Percentiles rank a stretch among this genome's conserved stretches.
Evolutionary conservation across 2,113 vertebrate genomes (phyloP).

Genomic region (Lophochroa leadbeateri): DNA sequence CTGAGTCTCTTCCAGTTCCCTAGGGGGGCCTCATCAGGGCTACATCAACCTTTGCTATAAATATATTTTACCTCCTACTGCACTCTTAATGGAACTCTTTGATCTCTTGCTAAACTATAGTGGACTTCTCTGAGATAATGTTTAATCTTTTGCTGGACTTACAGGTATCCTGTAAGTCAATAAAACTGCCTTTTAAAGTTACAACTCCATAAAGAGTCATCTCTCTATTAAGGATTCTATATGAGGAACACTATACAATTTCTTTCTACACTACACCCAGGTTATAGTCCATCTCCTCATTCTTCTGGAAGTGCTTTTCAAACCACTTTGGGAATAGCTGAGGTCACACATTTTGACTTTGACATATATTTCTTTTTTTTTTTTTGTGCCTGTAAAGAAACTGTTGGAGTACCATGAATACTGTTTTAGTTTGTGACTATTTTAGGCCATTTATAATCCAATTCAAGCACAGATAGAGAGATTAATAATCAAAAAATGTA

Average conservation of each 20-base stretch:
- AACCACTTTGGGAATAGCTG: neutral
- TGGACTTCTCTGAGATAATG: conserved; percentile 50
- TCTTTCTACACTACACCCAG: neutral
- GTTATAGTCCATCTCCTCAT: neutral
- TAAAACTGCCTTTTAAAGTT: conserved; percentile 54
- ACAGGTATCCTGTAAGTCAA: conserved; percentile 40
- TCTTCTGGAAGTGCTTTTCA: neutral
- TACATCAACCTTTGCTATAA: conserved; percentile 39
- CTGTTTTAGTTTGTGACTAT: neutral
- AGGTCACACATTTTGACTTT: neutral
- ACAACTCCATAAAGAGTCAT: neutral
- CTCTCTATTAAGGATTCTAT: neutral
- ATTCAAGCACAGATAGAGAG: neutral
- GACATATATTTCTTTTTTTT: neutral
- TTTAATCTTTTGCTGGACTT: conserved; percentile 50
- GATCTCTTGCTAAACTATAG: conserved; percentile 43
- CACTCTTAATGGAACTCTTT: conserved; percentile 58
- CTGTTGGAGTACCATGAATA: neutral
- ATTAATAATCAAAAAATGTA: neutral
- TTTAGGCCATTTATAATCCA: neutral
- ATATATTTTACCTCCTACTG: conserved; percentile 27
- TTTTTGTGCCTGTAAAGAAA: neutral
- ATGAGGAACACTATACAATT: neutral
- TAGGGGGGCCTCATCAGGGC: neutral
- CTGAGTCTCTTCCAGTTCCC: conserved; percentile 32